A percentile compares a stretch with the other conserved stretches of the same genome.
phyloP scores from a whole-genome alignment of 2,888 invertebrate genomes.

The Octodonta nipae region DNA sequence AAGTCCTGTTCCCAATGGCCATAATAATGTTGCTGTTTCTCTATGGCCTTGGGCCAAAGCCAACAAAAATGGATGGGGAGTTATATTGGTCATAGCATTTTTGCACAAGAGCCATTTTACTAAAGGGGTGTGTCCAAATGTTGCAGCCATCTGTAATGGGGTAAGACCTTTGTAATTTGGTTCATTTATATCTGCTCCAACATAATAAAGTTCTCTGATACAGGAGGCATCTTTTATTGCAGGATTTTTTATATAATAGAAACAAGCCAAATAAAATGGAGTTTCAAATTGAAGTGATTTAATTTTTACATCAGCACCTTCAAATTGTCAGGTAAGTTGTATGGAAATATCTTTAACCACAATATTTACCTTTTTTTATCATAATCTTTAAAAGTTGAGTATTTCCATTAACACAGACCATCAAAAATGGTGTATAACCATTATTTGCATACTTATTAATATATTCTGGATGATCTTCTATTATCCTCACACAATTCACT shows the following conservation, averaged over 20 bases:
- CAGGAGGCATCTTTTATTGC: slow-evolving; percentile 23
- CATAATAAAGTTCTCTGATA: slow-evolving; percentile 25
- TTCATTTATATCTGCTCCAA: slow-evolving; percentile 27
- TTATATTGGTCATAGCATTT: slow-evolving; percentile 15
- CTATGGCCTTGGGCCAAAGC: slow-evolving; percentile 18
- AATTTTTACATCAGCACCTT: slow-evolving; percentile 22
- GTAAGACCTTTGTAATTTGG: slow-evolving; percentile 22
- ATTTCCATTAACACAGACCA: slow-evolving; percentile 25
- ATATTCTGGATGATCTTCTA: slow-evolving; percentile 17
- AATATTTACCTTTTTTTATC: slow-evolving; percentile 18
- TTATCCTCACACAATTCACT: no score
- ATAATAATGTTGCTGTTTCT: slow-evolving; percentile 15
- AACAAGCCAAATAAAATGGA: slow-evolving; percentile 26
- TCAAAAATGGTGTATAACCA: slow-evolving; percentile 22
- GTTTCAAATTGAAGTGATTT: slow-evolving; percentile 23
- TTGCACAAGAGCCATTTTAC: slow-evolving; percentile 25
- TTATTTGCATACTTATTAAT: slow-evolving; percentile 16
- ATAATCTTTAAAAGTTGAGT: slow-evolving; percentile 25
- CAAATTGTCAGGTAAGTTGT: neutral
- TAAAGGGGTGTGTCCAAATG: slow-evolving; percentile 25
- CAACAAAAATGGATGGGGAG: slow-evolving; percentile 22
- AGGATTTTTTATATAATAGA: slow-evolving; percentile 22
- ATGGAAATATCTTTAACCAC: neutral
- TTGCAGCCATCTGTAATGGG: slow-evolving; percentile 27
- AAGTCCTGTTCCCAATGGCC: no score